Conservation (phyloP, 2,113 vertebrate genomes). For the Hoplias malabaricus region DNA sequence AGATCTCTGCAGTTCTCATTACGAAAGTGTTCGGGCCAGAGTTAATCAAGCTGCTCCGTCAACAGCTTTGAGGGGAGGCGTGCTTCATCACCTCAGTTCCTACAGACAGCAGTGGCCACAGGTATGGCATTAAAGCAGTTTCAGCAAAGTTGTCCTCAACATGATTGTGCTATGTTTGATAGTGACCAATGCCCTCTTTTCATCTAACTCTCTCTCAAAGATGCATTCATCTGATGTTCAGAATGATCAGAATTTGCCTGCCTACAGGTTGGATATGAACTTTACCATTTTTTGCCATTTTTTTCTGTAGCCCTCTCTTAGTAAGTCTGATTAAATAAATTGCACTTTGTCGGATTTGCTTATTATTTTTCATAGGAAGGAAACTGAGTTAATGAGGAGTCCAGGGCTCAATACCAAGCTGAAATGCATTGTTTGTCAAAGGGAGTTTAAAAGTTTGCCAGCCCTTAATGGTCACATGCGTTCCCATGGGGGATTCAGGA, state of each 20-base stretch:
- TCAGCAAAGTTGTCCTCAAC: background rate
- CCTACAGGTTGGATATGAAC: constrained; percentile 41
- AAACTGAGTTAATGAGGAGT: background rate
- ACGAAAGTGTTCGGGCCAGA: constrained; percentile 13
- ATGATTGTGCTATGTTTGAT: background rate
- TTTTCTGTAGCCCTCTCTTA: background rate
- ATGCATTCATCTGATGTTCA: constrained; percentile 25
- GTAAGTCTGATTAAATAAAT: background rate
- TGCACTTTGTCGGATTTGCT: background rate
- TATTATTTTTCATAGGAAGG: constrained; percentile 20
- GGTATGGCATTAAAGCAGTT: constrained; percentile 24
- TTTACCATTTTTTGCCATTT: background rate
- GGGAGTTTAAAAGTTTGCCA: constrained; percentile 87
- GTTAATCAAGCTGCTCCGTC: constrained; percentile 17
- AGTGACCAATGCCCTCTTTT: background rate
- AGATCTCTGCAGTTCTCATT: constrained; percentile 33
- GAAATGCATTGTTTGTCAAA: constrained; percentile 82
- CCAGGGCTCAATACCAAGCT: constrained; percentile 63
- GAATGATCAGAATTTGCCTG: constrained; percentile 10
- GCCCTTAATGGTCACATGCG: constrained; percentile 91
- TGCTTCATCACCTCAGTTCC: constrained; percentile 16
- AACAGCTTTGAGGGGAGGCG: constrained; percentile 25
- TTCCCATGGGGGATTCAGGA: constrained; percentile 81
- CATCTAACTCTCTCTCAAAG: constrained; percentile 9
- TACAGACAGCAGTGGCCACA: constrained; percentile 24